A percentile compares a stretch with the other conserved stretches of the same genome.
Evolutionary conservation across 2,113 vertebrate species (phyloP).

Genomic region (Monopterus albus): DNA sequence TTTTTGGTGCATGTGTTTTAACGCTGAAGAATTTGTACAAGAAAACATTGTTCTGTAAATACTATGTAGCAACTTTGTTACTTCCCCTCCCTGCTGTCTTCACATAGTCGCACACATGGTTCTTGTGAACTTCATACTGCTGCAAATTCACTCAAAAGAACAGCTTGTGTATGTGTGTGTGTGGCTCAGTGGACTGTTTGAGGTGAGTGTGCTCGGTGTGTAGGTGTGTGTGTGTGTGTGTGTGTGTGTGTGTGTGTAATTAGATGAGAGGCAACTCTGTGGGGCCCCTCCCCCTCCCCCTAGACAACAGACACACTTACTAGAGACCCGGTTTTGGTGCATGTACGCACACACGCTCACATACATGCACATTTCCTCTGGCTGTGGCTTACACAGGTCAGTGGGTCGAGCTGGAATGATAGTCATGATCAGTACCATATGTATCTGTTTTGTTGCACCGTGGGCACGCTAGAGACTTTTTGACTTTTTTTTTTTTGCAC

Average conservation of each 20-base stretch:
- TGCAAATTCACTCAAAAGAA: constrained; percentile 23
- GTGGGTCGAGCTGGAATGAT: constrained; percentile 61
- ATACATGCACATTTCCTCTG: constrained; percentile 33
- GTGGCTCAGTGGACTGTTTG: constrained; percentile 25
- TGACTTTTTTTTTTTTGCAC: background rate
- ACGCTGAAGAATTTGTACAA: background rate
- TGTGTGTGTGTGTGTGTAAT: constrained; percentile 47
- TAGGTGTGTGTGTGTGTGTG: constrained; percentile 9
- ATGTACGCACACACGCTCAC: constrained; percentile 11
- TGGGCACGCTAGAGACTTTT: background rate
- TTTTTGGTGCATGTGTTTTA: background rate
- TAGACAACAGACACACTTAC: constrained; percentile 64
- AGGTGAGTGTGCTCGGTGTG: constrained; percentile 16
- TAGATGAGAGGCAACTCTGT: constrained; percentile 65
- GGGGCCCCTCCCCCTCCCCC: constrained; percentile 55
- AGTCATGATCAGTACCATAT: constrained; percentile 72
- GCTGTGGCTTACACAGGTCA: constrained; percentile 66
- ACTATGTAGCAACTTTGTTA: constrained; percentile 7
- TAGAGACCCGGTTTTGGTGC: constrained; percentile 39
- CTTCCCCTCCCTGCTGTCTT: constrained; percentile 17
- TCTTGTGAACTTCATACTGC: too few relatives aligned
- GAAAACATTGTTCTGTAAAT: constrained; percentile 5
- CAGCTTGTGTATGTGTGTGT: constrained; percentile 15
- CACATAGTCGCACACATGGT: constrained; percentile 28
- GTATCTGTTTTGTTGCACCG: constrained; percentile 43